Evolutionary conservation across 2,888 invertebrate genomes (phyloP).

Genomic region (Ochropleura plecta): DNA sequence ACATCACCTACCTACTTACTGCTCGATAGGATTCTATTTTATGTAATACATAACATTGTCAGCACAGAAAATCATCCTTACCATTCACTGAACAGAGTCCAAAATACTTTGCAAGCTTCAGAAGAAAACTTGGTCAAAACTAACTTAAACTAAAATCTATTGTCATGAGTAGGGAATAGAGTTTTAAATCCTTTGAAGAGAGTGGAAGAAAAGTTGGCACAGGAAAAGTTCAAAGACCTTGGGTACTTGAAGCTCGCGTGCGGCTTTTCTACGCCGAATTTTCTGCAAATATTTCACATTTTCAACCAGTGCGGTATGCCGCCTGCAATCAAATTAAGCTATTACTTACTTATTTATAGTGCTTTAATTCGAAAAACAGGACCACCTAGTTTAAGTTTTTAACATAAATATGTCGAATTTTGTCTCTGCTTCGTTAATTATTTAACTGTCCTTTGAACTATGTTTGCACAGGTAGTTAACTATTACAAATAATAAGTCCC

Average conservation of each 20-base stretch:
- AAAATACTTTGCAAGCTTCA: slow-evolving; percentile 31
- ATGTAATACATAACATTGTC: neutral
- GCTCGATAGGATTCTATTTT: slow-evolving; percentile 29
- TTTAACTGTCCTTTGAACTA: too few relatives aligned
- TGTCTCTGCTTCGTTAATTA: too few relatives aligned
- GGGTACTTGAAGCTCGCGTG: slow-evolving; percentile 64
- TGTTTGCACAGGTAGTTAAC: too few relatives aligned
- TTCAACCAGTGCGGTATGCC: slow-evolving; percentile 18
- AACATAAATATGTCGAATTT: too few relatives aligned
- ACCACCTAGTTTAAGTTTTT: too few relatives aligned
- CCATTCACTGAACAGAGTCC: neutral
- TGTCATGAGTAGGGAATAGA: slow-evolving; percentile 28
- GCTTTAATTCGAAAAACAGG: too few relatives aligned
- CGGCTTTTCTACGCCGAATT: slow-evolving; percentile 68
- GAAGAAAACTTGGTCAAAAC: slow-evolving; percentile 40
- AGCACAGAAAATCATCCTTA: slow-evolving; percentile 22
- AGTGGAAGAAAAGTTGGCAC: slow-evolving; percentile 72
- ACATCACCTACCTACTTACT: slow-evolving; percentile 50
- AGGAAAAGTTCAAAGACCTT: slow-evolving; percentile 73
- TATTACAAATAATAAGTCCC: too few relatives aligned
- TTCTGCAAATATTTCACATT: slow-evolving; percentile 37
- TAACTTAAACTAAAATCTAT: slow-evolving; percentile 19
- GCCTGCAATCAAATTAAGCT: slow-evolving; percentile 21
- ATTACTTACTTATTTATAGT: slow-evolving; percentile 12
- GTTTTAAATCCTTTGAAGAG: slow-evolving; percentile 52